Evolutionary conservation across 2,888 invertebrate genomes (phyloP), one percentile per base, ranked within the genome.

Genomic region (Tetanocera ferruginea): DNA sequence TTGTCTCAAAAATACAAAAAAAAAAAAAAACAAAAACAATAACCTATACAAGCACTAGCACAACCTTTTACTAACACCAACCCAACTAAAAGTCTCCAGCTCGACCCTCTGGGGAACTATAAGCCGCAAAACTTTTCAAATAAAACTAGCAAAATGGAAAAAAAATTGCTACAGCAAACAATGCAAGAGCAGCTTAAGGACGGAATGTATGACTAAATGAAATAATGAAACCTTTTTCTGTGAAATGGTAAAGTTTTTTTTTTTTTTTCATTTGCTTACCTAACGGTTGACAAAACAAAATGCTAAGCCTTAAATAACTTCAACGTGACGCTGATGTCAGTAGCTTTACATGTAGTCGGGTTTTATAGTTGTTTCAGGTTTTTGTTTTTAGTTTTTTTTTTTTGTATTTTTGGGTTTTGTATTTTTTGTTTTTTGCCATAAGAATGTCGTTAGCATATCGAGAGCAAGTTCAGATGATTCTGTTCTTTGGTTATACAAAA

Each of bases 211-310:
- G 84, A 83, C 83, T 83, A 82, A 83, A 84, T 84, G 84, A 84
- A 84, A 84, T 84, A 84, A 84, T 84, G 84, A 84, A 84, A 84
- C 84, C 84, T 43, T 43, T 43, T 43, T 11, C 43, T 43, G 2
- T 2, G 14, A 43, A 43, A 43, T 11, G 43, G 60, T 2, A 1
- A 11, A 60, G 25, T 14, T 60, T 60, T 60, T 60, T 60, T 60
- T 60, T 60, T 60, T 25, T 55, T 55, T 17, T 11, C 23, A 25
- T 60, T 17, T 14, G 23, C 25, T 28, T 28, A 14, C 60, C 14
- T 28, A 23, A 19, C 23, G 8, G 60, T 25, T 60, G 60, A 60
- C 60, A 60, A 23, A 60, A 60, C 28, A 60, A 60, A 25, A 43
- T 43, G 14, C 25, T 8, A 23, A 60, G 60, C 14, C 14, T 23